Percentiles rank a stretch among this genome's conserved stretches.
Conservation (phyloP, 1,140 invertebrate genomes). For the Ephestia elutella region DNA sequence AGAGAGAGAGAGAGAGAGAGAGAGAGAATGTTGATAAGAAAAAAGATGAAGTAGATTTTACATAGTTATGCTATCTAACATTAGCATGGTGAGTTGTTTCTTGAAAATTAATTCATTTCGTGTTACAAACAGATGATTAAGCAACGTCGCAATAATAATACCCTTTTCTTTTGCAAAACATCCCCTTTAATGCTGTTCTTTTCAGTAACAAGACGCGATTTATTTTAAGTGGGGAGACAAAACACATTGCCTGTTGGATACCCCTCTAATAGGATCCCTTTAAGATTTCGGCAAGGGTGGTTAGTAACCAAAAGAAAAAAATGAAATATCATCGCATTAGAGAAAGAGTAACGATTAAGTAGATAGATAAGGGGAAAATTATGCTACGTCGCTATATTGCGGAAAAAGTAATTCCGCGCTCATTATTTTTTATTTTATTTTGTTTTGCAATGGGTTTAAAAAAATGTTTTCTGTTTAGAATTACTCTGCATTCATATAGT, state of each 20-base stretch:
- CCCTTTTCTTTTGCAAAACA: conserved; percentile 32
- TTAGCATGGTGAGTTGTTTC: neutral
- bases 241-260: conserved; percentile 31
- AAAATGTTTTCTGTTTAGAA: too few relatives aligned
- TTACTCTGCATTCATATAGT: too few relatives aligned
- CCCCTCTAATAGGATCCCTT: conserved; percentile 32
- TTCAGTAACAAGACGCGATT: conserved; percentile 52
- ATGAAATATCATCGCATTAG: conserved; percentile 49
- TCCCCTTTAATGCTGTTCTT: conserved; percentile 40
- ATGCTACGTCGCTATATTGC: conserved; percentile 6
- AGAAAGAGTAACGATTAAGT: conserved; percentile 38
- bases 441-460: neutral
- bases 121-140: conserved; percentile 44
- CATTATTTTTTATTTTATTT: neutral
- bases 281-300: conserved; percentile 35
- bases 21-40: too few relatives aligned
- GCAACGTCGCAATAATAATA: conserved; percentile 42
- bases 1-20: too few relatives aligned
- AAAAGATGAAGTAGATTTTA: too few relatives aligned
- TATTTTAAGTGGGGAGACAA: conserved; percentile 47
- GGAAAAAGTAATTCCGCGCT: neutral
- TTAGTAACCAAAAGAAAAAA: conserved; percentile 21
- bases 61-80: too few relatives aligned
- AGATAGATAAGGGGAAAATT: conserved; percentile 26
- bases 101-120: conserved; percentile 28